Evolutionary conservation across 2,888 invertebrate genomes (phyloP).

Genomic region (Diploptera punctata): DNA sequence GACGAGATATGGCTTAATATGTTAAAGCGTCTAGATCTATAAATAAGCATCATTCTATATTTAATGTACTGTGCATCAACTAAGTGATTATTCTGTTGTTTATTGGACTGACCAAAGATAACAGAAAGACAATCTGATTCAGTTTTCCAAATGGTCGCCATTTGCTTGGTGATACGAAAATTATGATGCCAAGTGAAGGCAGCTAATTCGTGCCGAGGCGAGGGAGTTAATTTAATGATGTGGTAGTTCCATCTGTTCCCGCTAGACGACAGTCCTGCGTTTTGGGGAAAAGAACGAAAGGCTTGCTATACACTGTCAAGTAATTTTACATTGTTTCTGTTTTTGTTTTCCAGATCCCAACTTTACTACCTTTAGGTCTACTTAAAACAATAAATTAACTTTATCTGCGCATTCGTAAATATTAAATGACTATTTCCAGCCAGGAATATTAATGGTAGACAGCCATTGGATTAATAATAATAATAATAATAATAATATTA

Average conservation of each 20-base stretch:
- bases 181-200: conserved; percentile 33
- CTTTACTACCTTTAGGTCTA: too few relatives aligned
- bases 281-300: conserved; percentile 6
- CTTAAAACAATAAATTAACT: too few relatives aligned
- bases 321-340: neutral
- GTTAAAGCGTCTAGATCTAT: too few relatives aligned
- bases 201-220: conserved; percentile 22
- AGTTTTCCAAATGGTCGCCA: conserved; percentile 29
- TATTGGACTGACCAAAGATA: neutral
- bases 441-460: too few relatives aligned
- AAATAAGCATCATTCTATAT: too few relatives aligned
- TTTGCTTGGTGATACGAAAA: conserved; percentile 33
- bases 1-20: too few relatives aligned
- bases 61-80: too few relatives aligned
- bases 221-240: conserved; percentile 32
- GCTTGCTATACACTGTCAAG: neutral
- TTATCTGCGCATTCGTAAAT: too few relatives aligned
- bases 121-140: conserved; percentile 23
- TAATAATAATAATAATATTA: too few relatives aligned
- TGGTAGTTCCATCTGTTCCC: conserved; percentile 29
- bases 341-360: neutral
- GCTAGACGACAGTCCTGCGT: conserved; percentile 23
- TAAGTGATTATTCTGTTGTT: neutral
- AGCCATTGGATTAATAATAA: too few relatives aligned
- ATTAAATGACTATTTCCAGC: too few relatives aligned